Evolutionary conservation across 1,140 invertebrate genomes (phyloP), one percentile per base, ranked within the genome.

Genomic region (Leptinotarsa defecta): DNA sequence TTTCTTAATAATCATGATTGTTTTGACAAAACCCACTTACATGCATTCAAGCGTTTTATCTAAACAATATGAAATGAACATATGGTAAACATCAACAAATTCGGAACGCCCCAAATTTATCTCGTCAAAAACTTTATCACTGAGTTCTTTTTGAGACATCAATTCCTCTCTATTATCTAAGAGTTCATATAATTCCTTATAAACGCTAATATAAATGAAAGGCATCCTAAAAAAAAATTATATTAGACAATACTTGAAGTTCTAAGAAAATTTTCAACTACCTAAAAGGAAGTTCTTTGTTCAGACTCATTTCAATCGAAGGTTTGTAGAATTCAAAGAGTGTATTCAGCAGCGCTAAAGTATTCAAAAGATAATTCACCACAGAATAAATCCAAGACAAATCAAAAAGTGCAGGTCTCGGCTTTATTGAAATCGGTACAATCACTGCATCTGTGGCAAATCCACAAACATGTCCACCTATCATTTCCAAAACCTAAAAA

Each of bases 311-410:
- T 71, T 79, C 74, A 17, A 79, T 67, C 1, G 78, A 74, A 43
- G 77, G 76, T 74, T 80, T 79, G 62, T 77, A 78, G 68, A 78
- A 76, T 49, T 79, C 77, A 24, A 84, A 78, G 24, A 84, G 77
- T 13, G 71, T 63, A 74, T 81, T 77, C 71, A 82, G 77, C 13
- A 78, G 73, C 6, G 76, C 64, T 20, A 80, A 61, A 13, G 76
- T 80, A 68, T 80, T 76, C 68, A 81, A 67, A 15, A 83, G 67
- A 74, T 83, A 84, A 72, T 73, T 74, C 19, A 78, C 77, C 20
- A 82, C 72, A 48, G 83, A 81, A 76, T 84, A 81, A 63, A 83
- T 62, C 84, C 84, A 85, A 68, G n/a, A 24, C n/a, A 82, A 77
- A 77, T 79, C 81, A 68, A 85, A 84, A 48, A 79, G 20, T n/a